A percentile compares a stretch with the other conserved stretches of the same genome.
phyloP scores from a whole-genome alignment of 2,113 vertebrate species.

The Macquaria ambigua region DNA sequence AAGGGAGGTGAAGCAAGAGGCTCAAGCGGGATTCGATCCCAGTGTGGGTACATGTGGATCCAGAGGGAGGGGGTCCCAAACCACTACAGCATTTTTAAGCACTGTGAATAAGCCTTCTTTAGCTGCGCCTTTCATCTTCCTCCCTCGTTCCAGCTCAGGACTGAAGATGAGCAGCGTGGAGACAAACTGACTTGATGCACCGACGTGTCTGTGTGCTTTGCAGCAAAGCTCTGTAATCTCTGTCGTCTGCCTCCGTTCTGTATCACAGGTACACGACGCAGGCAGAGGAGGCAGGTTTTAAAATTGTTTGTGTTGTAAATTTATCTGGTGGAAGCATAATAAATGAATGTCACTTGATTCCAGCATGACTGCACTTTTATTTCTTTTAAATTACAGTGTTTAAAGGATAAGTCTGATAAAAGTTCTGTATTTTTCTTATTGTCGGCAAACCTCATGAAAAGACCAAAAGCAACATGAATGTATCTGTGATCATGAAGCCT shows the following conservation, averaged over 20 bases:
- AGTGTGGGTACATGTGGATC: conserved; percentile 3
- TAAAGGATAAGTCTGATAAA: not conserved
- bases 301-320: conserved; percentile 55
- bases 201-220: conserved; percentile 75
- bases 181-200: conserved; percentile 41
- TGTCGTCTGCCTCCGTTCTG: conserved; percentile 42
- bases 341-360: conserved; percentile 55
- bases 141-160: conserved; percentile 36
- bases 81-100: conserved; percentile 34
- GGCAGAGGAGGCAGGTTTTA: conserved; percentile 34
- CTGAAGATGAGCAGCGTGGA: conserved; percentile 47
- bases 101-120: conserved; percentile 52
- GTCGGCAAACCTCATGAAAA: not conserved
- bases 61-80: conserved; percentile 29
- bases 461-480: not conserved
- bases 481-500: not conserved
- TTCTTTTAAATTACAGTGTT: not conserved
- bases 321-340: conserved; percentile 63
- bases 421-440: not conserved
- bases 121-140: not conserved
- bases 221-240: conserved; percentile 75
- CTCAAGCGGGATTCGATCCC: conserved; percentile 12
- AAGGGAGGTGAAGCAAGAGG: conserved; percentile 7
- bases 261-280: conserved; percentile 27
- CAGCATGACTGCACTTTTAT: conserved; percentile 3